These are phyloP conservation scores for Taxidea taxus DNA, from an alignment of 2,113 vertebrate genomes.

Conservation along the genomic window DNA sequence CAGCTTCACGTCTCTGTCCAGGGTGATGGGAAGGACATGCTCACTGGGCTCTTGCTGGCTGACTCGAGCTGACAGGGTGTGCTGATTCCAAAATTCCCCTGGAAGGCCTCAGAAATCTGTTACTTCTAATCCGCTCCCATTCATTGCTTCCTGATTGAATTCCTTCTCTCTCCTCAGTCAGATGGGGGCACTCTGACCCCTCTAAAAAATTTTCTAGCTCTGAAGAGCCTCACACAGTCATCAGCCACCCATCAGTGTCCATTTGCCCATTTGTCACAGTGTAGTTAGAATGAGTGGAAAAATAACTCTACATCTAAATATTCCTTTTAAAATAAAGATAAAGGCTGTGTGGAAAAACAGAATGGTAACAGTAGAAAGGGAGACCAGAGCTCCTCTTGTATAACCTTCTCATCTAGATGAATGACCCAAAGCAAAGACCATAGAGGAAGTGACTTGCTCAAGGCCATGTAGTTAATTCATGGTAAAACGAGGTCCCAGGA, in stretches of 20 bases:
- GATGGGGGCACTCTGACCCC: neutral
- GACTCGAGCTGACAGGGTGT: fast-evolving
- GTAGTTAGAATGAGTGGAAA: constrained; percentile 27
- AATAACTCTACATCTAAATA: constrained; percentile 35
- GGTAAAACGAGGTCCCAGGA: neutral
- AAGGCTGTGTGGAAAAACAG: constrained; percentile 14
- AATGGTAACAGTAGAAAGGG: neutral
- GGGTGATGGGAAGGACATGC: neutral
- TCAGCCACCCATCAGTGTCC: neutral
- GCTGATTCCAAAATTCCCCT: fast-evolving
- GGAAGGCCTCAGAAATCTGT: neutral
- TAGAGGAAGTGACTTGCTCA: neutral
- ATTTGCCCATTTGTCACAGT: neutral
- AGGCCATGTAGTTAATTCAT: neutral
- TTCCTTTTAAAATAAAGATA: constrained; percentile 43
- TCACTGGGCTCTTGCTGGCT: neutral
- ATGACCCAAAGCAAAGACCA: neutral
- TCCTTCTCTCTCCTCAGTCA: neutral
- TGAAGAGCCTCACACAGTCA: neutral
- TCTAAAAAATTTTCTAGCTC: neutral
- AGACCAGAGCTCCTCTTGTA: neutral
- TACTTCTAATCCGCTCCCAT: neutral
- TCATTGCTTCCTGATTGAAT: neutral
- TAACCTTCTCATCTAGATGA: neutral
- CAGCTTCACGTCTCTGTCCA: neutral